Conservation (phyloP, 2,797 vertebrate species). For the Acomys russatus region DNA sequence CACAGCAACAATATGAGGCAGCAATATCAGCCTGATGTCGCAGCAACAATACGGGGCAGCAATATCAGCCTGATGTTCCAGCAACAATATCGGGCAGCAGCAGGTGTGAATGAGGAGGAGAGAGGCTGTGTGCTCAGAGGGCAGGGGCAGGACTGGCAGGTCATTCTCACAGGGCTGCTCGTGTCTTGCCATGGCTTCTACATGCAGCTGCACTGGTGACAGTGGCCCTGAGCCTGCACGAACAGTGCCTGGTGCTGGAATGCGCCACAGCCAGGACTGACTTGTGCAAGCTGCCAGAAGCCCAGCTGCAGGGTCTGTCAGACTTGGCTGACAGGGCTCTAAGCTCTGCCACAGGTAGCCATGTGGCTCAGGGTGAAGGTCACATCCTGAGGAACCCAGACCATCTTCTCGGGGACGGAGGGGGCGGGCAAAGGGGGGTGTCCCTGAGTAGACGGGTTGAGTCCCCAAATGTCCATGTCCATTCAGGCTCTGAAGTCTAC, state of each 20-base stretch:
- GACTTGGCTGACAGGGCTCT: not conserved
- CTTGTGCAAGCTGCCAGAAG: not conserved
- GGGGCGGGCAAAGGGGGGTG: no score
- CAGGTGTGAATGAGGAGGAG: not conserved
- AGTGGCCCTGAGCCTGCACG: rapidly evolving
- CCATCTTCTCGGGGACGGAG: not conserved
- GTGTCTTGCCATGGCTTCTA: not conserved
- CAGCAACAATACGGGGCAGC: not conserved
- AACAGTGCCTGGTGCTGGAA: not conserved
- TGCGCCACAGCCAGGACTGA: not conserved
- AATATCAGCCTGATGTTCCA: no score
- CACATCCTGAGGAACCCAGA: not conserved
- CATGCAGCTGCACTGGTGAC: not conserved
- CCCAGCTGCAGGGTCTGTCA: not conserved
- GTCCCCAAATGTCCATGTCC: not conserved
- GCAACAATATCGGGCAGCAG: rapidly evolving
- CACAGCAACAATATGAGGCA: no score
- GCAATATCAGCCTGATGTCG: not conserved
- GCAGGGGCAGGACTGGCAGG: not conserved
- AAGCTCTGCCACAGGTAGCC: not conserved
- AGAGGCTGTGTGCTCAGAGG: not conserved
- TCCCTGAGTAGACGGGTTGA: not conserved
- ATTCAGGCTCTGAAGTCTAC: not conserved
- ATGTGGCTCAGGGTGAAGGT: not conserved
- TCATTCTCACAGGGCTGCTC: not conserved